These are phyloP conservation scores for Galeopterus variegatus DNA, from an alignment of 2,113 vertebrate genomes.

Conservation along the genomic window DNA sequence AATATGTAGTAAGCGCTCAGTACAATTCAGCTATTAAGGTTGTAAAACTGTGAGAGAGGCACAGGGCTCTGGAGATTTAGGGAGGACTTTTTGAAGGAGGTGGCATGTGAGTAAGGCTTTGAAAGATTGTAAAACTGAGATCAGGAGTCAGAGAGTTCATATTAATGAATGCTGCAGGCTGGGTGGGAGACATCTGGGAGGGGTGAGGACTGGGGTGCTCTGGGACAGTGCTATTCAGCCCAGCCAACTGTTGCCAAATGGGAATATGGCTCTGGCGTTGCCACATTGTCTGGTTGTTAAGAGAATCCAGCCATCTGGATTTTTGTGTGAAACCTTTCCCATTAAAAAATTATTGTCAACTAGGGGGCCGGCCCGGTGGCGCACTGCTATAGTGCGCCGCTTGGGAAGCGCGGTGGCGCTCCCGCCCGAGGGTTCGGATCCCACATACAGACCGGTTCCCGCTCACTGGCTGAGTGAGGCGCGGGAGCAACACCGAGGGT, in stretches of 20 bases:
- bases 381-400: too few relatives aligned
- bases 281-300: neutral
- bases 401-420: too few relatives aligned
- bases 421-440: too few relatives aligned
- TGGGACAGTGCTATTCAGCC: neutral
- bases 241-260: neutral
- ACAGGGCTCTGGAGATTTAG: neutral
- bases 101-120: neutral
- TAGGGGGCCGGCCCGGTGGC: too few relatives aligned
- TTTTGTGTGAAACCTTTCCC: neutral
- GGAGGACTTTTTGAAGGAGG: neutral
- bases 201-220: neutral
- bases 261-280: neutral
- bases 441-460: too few relatives aligned
- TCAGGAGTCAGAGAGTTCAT: neutral
- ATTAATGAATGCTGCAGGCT: neutral
- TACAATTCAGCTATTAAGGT: neutral
- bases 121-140: neutral
- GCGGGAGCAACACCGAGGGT: too few relatives aligned
- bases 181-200: neutral
- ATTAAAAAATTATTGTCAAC: neutral
- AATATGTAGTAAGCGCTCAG: rapidly evolving
- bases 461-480: too few relatives aligned
- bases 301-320: neutral
- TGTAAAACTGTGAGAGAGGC: neutral